Evolutionary conservation across 2,113 vertebrate genomes (phyloP), one percentile per base, ranked within the genome.

Genomic region (Thalassoma bifasciatum): DNA sequence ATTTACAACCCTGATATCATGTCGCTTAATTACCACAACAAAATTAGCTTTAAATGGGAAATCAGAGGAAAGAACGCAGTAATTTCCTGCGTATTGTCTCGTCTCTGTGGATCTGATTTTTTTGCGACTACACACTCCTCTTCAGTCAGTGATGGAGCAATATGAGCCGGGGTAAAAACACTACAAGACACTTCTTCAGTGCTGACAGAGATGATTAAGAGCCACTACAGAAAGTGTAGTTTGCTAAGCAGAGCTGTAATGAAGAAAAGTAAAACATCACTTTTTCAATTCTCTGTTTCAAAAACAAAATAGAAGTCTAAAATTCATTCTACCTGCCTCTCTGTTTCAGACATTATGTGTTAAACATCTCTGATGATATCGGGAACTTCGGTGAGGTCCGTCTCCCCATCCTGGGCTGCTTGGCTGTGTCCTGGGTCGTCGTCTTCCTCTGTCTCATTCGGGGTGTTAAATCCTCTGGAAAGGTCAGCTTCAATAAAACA

Each of bases 361-460:
- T 99, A 77, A 92, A 96, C 85, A 93, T 98, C 68, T 99, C 98
- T 0, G 95, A 97, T 5, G 96, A 95, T 86, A 99, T 99, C 0
- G 98, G 98, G 40, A 94, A 96, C 90, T 95, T 99, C 26, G 98
- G 98, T 1, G 96, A 98, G 74, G 95, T 99, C 63, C 95, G 96
- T 30, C 91, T 98, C 26, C 97, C 98, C 5, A 95, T 99, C 38
- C 93, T 99, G 22, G 98, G 98, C 63, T 99, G 98, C 82, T 93
- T 99, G 0, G 95, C 95, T 0, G 66, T 99, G 64, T 98, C 98
- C 82, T 99, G 98, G 98, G 60, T 96, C 5, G 97, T 99, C 0
- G 98, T 99, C 80, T 99, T 99, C 91, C 97, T 99, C 86, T 99
- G 98, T 90, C 97, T 99, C 89, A 96, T 99, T 91, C 95, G 94